Evolutionary conservation across 2,797 vertebrate genomes (phyloP), one percentile per base, ranked within the genome.

Genomic region (Cephalopachus bancanus): DNA sequence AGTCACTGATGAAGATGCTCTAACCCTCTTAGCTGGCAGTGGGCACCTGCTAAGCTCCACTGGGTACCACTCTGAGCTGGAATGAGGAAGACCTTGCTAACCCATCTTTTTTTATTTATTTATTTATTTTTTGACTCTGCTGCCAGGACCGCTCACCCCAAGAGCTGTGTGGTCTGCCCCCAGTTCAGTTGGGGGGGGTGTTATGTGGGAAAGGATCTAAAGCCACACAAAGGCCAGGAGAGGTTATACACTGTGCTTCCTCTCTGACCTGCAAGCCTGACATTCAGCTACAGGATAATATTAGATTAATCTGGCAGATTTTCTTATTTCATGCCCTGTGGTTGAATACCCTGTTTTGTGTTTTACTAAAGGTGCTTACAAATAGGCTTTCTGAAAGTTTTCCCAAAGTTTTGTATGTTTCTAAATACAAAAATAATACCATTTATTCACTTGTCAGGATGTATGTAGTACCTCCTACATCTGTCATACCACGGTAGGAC

Each of bases 281-380:
- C 53, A 28, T 24, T 75, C 59, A 26, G 28, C 93, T 11, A 1
- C 64, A 64, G 74, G 49, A 72, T 72, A 67, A 51, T 59, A 69
- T 49, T 92, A n/a, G 69, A 60, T 78, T 81, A 60, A 71, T 76
- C 83, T 55, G 8, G 30, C 17, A 64, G 67, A 6, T 44, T 17
- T 90, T 84, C 91, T 94, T 65, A 91, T 19, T 74, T 83, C 62
- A 0, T 33, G 37, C 22, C 53, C 17, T 88, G 49, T 80, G 89
- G 69, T 30, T 76, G 51, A 67, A 79, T 80, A 65, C 26, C 30
- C 74, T 65, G 20, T 69, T 81, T 95, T 93, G 33, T 69, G 9
- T 94, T 92, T 90, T 90, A 57, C 59, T 74, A 88, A 84, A 81
- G 14, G 17, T 94, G 15, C 90, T 96, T 85, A 90, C 30, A 95